Percentiles rank a stretch among this genome's conserved stretches.
Evolutionary conservation across 2,113 vertebrate species (phyloP).

Genomic region (Antechinus stuartii): DNA sequence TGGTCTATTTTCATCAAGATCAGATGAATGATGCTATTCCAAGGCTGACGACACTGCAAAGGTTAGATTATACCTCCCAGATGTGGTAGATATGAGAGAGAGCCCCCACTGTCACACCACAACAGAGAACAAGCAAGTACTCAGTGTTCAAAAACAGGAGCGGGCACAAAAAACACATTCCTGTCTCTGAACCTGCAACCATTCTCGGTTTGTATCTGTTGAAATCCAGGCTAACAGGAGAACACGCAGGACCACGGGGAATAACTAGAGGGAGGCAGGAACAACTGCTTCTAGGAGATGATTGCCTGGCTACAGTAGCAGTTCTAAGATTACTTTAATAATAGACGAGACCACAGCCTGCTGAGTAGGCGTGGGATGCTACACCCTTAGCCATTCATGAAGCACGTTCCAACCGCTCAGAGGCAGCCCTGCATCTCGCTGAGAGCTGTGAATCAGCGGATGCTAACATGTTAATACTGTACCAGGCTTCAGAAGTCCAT

Average conservation of each 20-base stretch:
- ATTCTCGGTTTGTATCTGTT: constrained; percentile 44
- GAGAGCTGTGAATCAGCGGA: constrained; percentile 24
- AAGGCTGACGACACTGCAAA: background rate
- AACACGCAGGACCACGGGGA: constrained; percentile 48
- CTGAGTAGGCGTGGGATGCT: constrained; percentile 49
- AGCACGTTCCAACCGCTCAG: constrained; percentile 34
- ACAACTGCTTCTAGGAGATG: constrained; percentile 39
- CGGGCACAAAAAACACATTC: background rate
- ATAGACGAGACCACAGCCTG: constrained; percentile 45
- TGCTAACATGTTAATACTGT: constrained; percentile 68
- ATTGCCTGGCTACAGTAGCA: constrained; percentile 37
- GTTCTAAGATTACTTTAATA: constrained; percentile 69
- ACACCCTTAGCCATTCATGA: constrained; percentile 54
- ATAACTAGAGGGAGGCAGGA: constrained; percentile 56
- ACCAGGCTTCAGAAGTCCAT: background rate
- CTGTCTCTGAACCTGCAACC: background rate
- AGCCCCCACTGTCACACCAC: background rate
- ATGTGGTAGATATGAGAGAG: background rate
- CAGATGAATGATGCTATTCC: background rate
- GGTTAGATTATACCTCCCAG: background rate
- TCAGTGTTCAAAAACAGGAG: background rate
- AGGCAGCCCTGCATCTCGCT: background rate
- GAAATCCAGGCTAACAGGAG: constrained; percentile 50
- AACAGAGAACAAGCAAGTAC: background rate
- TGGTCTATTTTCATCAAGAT: background rate